These are phyloP conservation scores for Artibeus lituratus DNA, from an alignment of 2,797 vertebrate species.

Conservation along the genomic window DNA sequence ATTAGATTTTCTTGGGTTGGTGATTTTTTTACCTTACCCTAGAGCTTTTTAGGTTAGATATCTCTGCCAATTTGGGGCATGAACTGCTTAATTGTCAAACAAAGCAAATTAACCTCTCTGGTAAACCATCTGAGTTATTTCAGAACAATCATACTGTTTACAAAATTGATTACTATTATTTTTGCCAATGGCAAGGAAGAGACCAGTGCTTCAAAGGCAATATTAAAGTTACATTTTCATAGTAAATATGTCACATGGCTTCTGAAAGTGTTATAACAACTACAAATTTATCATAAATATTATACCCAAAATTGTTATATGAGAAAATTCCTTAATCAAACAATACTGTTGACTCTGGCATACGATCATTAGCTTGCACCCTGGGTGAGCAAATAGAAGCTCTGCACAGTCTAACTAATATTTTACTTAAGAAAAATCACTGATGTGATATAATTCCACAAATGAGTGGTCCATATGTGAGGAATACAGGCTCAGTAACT, in stretches of 20 bases:
- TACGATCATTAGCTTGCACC: neutral
- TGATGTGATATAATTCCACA: neutral
- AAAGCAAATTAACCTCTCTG: conserved; percentile 33
- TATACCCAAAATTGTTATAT: neutral
- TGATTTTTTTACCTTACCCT: conserved; percentile 45
- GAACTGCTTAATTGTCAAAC: conserved; percentile 67
- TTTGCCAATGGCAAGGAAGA: conserved; percentile 64
- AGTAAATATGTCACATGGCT: conserved; percentile 29
- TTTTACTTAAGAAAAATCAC: neutral
- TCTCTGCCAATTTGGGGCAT: conserved; percentile 56
- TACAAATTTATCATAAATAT: conserved; percentile 19
- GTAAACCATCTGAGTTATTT: conserved; percentile 63
- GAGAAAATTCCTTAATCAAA: neutral
- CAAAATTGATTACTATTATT: conserved; percentile 58
- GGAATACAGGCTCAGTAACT: rapidly evolving
- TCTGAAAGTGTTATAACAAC: conserved; percentile 6
- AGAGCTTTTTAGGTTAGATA: conserved; percentile 52
- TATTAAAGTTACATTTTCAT: conserved; percentile 55
- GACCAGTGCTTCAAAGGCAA: conserved; percentile 23
- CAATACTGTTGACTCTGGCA: neutral
- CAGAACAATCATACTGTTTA: conserved; percentile 34
- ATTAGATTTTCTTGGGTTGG: conserved; percentile 55
- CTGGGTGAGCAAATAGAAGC: neutral
- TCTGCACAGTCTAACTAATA: neutral
- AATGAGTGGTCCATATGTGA: neutral